phyloP scores from a whole-genome alignment of 2,797 vertebrate genomes.

The Sparus aurata region DNA sequence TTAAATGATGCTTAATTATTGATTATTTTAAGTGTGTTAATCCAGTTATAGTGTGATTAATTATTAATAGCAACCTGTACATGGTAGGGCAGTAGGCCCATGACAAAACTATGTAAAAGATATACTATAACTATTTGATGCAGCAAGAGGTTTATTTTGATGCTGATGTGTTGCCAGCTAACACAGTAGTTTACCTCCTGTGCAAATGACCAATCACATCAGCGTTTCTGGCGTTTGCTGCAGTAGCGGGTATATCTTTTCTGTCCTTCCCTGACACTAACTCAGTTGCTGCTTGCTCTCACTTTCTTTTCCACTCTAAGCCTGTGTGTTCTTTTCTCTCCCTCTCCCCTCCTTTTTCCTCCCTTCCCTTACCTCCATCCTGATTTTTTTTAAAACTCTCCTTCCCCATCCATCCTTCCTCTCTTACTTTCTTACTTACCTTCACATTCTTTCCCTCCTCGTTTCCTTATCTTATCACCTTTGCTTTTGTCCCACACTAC shows the following conservation, averaged over 20 bases:
- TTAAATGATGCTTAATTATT: conserved; percentile 25
- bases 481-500: background rate
- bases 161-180: conserved; percentile 41
- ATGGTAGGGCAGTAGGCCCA: background rate
- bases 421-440: conserved; percentile 46
- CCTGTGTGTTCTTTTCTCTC: conserved; percentile 91
- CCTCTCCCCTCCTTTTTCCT: conserved; percentile 69
- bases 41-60: background rate
- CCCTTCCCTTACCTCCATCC: conserved; percentile 53
- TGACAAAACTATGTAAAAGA: background rate
- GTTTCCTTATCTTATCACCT: conserved; percentile 24
- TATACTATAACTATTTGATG: conserved; percentile 11
- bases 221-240: conserved; percentile 54
- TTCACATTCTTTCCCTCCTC: background rate
- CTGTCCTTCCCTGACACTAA: conserved; percentile 72
- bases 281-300: conserved; percentile 80
- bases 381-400: conserved; percentile 27
- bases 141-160: conserved; percentile 23
- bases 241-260: conserved; percentile 52
- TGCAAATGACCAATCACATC: conserved; percentile 44
- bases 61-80: conserved; percentile 10
- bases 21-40: background rate
- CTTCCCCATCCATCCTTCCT: conserved; percentile 77
- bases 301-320: conserved; percentile 92
- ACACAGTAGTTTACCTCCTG: conserved; percentile 33